Percentiles rank a stretch among this genome's conserved stretches.
Conservation (phyloP, 2,797 vertebrate genomes). For the Cheirogaleus major region DNA sequence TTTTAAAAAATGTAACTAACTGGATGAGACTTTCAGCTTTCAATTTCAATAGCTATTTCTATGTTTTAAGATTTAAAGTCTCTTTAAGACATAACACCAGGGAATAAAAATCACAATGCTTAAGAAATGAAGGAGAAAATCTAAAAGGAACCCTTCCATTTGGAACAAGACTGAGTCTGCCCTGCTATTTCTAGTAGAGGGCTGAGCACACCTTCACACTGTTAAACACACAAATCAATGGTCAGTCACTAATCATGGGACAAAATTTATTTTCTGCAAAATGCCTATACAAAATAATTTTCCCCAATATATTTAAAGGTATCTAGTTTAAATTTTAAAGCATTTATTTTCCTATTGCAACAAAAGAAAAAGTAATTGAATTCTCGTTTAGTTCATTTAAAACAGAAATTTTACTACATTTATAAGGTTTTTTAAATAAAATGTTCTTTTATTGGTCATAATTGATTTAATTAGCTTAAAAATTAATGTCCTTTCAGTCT, state of each 20-base stretch:
- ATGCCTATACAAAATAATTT: not conserved
- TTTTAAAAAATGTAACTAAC: constrained; percentile 44
- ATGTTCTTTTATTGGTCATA: constrained; percentile 28
- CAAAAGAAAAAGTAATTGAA: constrained; percentile 17
- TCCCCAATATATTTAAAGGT: not conserved
- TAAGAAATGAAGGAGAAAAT: constrained; percentile 12
- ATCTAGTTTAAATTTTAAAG: not conserved
- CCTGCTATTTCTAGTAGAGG: not conserved
- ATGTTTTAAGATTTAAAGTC: constrained; percentile 59
- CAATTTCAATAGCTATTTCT: constrained; percentile 17
- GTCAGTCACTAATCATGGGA: not conserved
- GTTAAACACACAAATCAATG: not conserved
- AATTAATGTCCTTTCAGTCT: not conserved
- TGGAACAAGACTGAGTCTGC: not conserved
- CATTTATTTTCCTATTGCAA: constrained; percentile 31
- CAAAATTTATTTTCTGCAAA: constrained; percentile 25
- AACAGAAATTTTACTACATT: constrained; percentile 48
- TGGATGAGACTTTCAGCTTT: not conserved
- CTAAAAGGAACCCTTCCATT: not conserved
- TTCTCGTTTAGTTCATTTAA: constrained; percentile 43
- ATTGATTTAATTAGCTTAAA: not conserved
- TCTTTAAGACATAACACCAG: constrained; percentile 39
- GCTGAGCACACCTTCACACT: not conserved
- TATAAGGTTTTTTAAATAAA: constrained; percentile 24
- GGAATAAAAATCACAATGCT: constrained; percentile 40